Evolutionary conservation across 2,113 vertebrate species (phyloP).

Genomic region (Mus pahari): DNA sequence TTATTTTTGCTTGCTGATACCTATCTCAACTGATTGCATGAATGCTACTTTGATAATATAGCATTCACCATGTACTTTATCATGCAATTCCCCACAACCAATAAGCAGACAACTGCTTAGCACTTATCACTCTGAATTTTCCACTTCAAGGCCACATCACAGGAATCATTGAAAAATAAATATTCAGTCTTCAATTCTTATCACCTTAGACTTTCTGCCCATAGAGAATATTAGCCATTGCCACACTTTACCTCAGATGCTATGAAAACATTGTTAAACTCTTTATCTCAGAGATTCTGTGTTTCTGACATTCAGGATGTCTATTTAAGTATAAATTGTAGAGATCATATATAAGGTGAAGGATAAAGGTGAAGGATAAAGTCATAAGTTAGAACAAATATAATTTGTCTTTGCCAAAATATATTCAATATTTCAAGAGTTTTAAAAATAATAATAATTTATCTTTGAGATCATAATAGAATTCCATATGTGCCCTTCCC

Average conservation of each 20-base stretch:
- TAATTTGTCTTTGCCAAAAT: background rate
- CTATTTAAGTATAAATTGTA: background rate
- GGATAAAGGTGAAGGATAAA: background rate
- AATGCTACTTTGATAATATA: background rate
- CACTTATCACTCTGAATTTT: background rate
- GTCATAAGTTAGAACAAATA: background rate
- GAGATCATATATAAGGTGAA: background rate
- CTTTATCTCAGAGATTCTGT: background rate
- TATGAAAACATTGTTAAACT: constrained; percentile 2
- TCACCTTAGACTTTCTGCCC: background rate
- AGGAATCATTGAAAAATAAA: background rate
- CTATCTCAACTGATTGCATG: constrained; percentile 12
- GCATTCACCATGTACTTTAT: background rate
- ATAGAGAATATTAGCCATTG: background rate
- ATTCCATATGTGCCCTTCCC: background rate
- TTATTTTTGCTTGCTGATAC: background rate
- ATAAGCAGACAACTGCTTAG: background rate
- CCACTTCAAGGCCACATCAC: constrained; percentile 18
- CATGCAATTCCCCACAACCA: background rate
- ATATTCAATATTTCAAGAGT: background rate
- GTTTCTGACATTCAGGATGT: background rate
- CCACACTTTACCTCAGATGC: background rate
- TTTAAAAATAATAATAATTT: no score
- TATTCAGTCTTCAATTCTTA: background rate
- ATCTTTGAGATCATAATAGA: background rate